Evolutionary conservation across 2,113 vertebrate species (phyloP).

Genomic region (Vulpes vulpes): DNA sequence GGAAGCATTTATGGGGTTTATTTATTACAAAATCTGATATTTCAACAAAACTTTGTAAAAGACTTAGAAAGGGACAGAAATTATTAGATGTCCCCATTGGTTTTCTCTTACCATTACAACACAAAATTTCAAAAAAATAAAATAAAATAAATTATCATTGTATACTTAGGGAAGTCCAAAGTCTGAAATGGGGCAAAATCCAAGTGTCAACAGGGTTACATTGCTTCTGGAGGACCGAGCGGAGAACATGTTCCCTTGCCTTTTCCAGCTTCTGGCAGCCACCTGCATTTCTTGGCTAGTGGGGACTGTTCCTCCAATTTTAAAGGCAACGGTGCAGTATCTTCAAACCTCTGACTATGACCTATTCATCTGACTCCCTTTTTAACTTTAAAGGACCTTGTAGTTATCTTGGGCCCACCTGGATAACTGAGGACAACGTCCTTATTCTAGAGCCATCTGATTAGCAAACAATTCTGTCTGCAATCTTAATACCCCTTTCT

Average conservation of each 20-base stretch:
- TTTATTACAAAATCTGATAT: background rate
- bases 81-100: background rate
- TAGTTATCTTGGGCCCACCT: background rate
- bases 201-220: background rate
- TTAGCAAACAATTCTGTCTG: background rate
- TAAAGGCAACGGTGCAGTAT: background rate
- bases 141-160: background rate
- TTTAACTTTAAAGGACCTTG: background rate
- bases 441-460: background rate
- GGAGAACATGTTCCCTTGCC: background rate
- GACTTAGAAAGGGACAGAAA: background rate
- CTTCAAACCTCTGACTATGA: background rate
- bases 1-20: background rate
- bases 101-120: background rate
- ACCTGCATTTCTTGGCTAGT: background rate
- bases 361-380: background rate
- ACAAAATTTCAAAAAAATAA: too few relatives aligned
- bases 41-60: background rate
- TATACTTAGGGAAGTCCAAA: background rate
- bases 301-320: background rate
- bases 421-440: background rate
- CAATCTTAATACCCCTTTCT: background rate
- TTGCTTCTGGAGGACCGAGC: background rate
- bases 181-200: background rate
- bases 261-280: background rate